Base-by-base conservation (phyloP, 2,113 vertebrate species). In the Irena cyanogastra region DNA sequence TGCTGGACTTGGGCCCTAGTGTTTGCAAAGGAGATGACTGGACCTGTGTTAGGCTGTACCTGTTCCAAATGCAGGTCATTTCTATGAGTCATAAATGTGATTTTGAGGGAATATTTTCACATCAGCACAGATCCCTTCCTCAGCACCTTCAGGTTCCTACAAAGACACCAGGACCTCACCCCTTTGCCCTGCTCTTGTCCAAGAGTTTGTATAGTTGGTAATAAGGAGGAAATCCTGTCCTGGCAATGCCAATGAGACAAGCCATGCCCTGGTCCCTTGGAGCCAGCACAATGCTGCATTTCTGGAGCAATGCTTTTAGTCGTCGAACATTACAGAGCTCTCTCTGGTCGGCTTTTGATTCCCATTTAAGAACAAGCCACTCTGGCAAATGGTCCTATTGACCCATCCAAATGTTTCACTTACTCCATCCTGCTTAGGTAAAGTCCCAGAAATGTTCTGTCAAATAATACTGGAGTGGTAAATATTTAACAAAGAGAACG, bases 401-500 rank as follows among this genome's bases (percentile, higher is more conserved):
- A 82, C 72, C 72, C 61, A 63, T 28, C 44, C 1, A 7, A 92
- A 69, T 8, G 6, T 94, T 93, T 93, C 69, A 20, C 44, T 92
- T 86, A 74, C 35, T 92, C 71, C 70, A 17, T 49, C 37, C 35
- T 24, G 59, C 86, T 83, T 78, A 94, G 94, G 88, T 16, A 42
- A 93, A 92, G 66, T 87, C 63, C 71, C 60, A 94, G 94, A 84
- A 94, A 93, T 79, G 74, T 52, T 87, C 44, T 64, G 64, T 75
- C 80, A 95, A 88, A 31, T 42, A 45, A 88, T 92, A 65, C 28
- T 76, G 11, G 19, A 11, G 14, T 39, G 22, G 90, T 97, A 95
- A 97, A 97, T 97, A 97, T 96, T 97, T 97, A 95, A 96, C 87
- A 86, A 89, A 70, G 54, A 30, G 71, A 91, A 90, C 0, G 57